Conservation (phyloP, 2,797 vertebrate species). For the Acanthopagrus latus region DNA sequence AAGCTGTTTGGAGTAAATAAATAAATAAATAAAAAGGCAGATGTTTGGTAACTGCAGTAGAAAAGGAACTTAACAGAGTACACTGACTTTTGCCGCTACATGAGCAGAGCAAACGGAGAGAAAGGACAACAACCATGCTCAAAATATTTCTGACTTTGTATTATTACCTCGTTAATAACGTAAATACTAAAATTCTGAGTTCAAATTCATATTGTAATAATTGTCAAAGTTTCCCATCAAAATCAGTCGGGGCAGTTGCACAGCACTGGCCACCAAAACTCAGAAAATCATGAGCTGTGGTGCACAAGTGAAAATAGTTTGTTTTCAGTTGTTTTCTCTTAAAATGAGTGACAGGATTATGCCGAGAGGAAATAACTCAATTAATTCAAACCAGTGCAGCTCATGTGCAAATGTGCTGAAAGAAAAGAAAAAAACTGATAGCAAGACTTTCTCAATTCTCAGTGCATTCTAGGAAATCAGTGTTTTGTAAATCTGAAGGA, state of each 20-base stretch:
- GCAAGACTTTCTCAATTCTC: background rate
- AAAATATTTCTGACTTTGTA: too few relatives aligned
- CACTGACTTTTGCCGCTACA: too few relatives aligned
- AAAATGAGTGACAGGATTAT: slow-evolving; percentile 17
- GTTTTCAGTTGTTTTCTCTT: slow-evolving; percentile 6
- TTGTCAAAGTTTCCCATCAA: too few relatives aligned
- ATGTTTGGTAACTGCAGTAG: slow-evolving; percentile 8
- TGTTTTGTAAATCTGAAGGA: slow-evolving; percentile 3
- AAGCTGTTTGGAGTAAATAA: slow-evolving; percentile 7
- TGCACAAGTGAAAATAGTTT: background rate
- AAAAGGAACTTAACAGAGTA: slow-evolving; percentile 11
- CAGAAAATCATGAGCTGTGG: slow-evolving; percentile 15
- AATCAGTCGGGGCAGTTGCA: background rate
- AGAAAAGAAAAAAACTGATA: slow-evolving; percentile 22
- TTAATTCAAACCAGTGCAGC: slow-evolving; percentile 24
- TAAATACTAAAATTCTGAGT: too few relatives aligned
- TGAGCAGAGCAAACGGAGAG: too few relatives aligned
- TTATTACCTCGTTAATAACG: too few relatives aligned
- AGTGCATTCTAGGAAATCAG: background rate
- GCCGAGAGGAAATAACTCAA: slow-evolving; percentile 19
- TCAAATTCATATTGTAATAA: too few relatives aligned
- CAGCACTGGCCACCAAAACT: background rate
- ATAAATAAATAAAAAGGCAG: background rate
- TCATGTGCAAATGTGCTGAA: slow-evolving; percentile 25
- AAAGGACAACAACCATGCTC: too few relatives aligned